Percentiles rank a stretch among this genome's conserved stretches.
Evolutionary conservation across 2,113 vertebrate species (phyloP).

Genomic region (Anser cygnoides): DNA sequence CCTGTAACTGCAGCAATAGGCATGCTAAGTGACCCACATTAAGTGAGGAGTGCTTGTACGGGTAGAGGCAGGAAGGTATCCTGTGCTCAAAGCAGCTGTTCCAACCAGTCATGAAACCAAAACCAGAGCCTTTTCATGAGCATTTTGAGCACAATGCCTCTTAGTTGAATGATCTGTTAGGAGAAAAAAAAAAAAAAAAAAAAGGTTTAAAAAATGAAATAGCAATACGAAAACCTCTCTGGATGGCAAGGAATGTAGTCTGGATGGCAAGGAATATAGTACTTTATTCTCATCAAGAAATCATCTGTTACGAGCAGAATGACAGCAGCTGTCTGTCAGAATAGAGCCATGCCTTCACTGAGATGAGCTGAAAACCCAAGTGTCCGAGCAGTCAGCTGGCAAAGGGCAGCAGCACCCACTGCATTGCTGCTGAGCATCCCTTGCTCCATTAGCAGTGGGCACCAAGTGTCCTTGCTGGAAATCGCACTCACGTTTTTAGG

Average conservation of each 20-base stretch:
- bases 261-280: fast-evolving
- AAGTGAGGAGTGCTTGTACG: background rate
- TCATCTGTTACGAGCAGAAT: fast-evolving
- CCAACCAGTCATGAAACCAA: background rate
- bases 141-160: background rate
- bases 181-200: background rate
- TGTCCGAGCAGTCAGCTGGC: background rate
- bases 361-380: background rate
- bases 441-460: background rate
- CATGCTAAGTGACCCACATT: background rate
- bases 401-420: background rate
- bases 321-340: background rate
- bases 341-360: background rate
- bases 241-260: background rate
- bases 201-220: background rate
- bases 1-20: background rate
- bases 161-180: background rate
- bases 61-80: background rate
- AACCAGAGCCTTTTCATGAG: background rate
- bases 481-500: fast-evolving
- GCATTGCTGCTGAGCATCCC: background rate
- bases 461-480: background rate
- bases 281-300: background rate
- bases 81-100: background rate
- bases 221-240: background rate